Conservation (phyloP, 2,888 invertebrate species). For the Chaitophorus viminalis region DNA sequence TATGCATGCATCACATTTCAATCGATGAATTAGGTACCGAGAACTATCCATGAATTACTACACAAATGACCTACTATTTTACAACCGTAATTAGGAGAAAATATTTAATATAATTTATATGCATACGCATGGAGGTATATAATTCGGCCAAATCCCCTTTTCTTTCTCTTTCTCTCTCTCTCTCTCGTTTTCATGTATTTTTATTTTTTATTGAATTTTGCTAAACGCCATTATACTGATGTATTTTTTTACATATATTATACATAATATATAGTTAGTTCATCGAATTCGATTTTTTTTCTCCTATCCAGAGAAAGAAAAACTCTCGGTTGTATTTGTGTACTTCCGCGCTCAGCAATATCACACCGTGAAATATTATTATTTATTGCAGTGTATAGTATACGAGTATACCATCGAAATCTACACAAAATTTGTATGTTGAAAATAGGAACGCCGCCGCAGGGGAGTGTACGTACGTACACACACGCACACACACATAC, state of each 20-base stretch:
- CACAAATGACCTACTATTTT: too few relatives aligned
- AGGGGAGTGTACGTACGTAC: not conserved
- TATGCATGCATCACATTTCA: too few relatives aligned
- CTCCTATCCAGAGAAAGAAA: too few relatives aligned
- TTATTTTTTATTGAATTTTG: not conserved
- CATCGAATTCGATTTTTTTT: not conserved
- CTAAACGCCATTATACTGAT: not conserved
- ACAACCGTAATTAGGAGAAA: too few relatives aligned
- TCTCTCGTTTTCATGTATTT: not conserved
- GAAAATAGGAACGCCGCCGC: not conserved
- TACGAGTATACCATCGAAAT: not conserved
- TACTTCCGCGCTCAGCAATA: not conserved
- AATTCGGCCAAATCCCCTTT: too few relatives aligned
- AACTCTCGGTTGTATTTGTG: not conserved
- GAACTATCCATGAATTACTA: too few relatives aligned
- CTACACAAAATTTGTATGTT: not conserved
- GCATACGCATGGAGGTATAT: too few relatives aligned
- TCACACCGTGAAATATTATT: not conserved
- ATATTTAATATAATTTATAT: too few relatives aligned
- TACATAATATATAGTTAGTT: not conserved
- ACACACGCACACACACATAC: too few relatives aligned
- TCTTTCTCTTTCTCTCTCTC: too few relatives aligned
- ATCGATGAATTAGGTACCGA: too few relatives aligned
- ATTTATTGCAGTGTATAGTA: not conserved
- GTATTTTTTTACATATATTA: not conserved